phyloP scores from a whole-genome alignment of 2,113 vertebrate genomes.

The Alosa alosa region DNA sequence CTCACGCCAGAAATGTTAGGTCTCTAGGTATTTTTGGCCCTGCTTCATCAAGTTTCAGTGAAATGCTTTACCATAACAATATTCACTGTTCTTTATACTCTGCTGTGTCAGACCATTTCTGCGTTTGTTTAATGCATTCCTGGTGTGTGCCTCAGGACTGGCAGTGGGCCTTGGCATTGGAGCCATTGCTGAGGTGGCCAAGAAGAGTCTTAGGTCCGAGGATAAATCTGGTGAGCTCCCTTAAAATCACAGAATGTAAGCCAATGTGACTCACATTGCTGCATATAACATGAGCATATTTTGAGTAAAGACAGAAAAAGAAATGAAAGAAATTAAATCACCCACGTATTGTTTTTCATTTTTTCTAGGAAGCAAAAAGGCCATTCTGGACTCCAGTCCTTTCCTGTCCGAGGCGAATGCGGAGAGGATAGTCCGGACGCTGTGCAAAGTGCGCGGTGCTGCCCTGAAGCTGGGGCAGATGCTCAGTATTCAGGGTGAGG shows the following conservation, averaged over 20 bases:
- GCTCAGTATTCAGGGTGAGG: conserved; percentile 94
- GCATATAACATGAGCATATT: not conserved
- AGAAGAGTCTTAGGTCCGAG: conserved; percentile 86
- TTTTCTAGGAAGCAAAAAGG: conserved; percentile 73
- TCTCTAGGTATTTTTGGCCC: not conserved
- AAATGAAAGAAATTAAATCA: not conserved
- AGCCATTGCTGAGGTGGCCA: conserved; percentile 91
- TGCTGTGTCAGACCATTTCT: not conserved
- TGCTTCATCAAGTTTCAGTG: not conserved
- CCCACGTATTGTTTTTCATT: not conserved
- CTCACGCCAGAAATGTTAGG: not conserved
- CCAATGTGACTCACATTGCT: not conserved
- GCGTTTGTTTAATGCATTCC: not conserved
- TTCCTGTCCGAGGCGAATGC: conserved; percentile 95
- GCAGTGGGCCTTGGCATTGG: conserved; percentile 93
- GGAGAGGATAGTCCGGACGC: conserved; percentile 88
- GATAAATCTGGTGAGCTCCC: conserved; percentile 71
- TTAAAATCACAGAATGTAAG: not conserved
- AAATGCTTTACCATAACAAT: not conserved
- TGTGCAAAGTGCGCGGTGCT: conserved; percentile 92
- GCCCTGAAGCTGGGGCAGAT: conserved; percentile 94
- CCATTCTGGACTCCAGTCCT: conserved; percentile 84
- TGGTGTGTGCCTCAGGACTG: conserved; percentile 73
- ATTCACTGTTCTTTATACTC: not conserved
- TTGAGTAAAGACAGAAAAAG: not conserved